These are phyloP conservation scores for Anniella stebbinsi DNA, from an alignment of 2,797 vertebrate genomes.

Conservation along the genomic window DNA sequence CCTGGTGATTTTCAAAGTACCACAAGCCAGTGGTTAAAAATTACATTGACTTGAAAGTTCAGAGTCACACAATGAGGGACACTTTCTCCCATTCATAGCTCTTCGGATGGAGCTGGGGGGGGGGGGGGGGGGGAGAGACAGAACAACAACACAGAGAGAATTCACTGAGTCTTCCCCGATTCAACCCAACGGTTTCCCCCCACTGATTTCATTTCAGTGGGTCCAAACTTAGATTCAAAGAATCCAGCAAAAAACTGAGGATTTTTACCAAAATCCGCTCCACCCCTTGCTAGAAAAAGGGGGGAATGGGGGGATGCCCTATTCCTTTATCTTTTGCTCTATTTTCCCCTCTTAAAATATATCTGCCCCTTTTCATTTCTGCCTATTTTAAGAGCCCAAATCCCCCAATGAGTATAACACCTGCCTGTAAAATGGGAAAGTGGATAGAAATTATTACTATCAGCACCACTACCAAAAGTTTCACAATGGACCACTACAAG, in stretches of 20 bases:
- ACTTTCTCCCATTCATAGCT: constrained; percentile 82
- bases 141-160: constrained; percentile 19
- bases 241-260: background rate
- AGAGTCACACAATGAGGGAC: constrained; percentile 82
- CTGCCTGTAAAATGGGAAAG: background rate
- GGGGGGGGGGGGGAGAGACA: background rate
- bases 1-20: constrained; percentile 88
- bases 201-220: constrained; percentile 68
- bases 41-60: constrained; percentile 87
- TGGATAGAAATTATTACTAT: background rate
- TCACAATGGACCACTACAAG: background rate
- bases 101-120: constrained; percentile 67
- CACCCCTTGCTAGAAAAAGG: constrained; percentile 64
- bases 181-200: constrained; percentile 66
- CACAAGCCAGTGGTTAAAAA: constrained; percentile 89
- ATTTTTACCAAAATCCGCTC: background rate
- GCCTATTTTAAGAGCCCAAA: constrained; percentile 69
- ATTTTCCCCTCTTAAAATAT: constrained; percentile 39
- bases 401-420: constrained; percentile 52
- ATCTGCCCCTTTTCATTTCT: constrained; percentile 57
- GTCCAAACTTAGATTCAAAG: background rate
- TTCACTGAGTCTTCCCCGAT: constrained; percentile 78
- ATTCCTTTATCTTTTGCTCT: constrained; percentile 43
- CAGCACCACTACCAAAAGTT: background rate
- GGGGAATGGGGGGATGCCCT: background rate